phyloP scores from a whole-genome alignment of 1,140 invertebrate species.

The Ylistrum balloti region DNA sequence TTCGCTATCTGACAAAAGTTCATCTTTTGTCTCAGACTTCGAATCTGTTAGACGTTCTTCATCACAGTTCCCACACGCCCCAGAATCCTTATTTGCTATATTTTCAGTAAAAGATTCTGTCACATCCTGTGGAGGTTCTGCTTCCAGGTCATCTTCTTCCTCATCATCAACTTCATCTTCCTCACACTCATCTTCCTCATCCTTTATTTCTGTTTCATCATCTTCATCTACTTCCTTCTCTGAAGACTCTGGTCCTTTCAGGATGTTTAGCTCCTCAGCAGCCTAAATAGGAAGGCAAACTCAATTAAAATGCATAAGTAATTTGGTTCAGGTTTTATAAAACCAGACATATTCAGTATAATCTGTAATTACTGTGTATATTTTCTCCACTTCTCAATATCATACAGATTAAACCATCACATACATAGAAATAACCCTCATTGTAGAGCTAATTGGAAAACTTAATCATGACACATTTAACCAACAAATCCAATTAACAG shows the following conservation, averaged over 20 bases:
- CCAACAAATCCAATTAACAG: too few species aligned
- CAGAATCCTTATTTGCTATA: not conserved
- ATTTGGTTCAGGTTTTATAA: too few species aligned
- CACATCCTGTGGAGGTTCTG: conserved; percentile 6
- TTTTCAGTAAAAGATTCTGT: not conserved
- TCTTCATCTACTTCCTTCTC: conserved; percentile 62
- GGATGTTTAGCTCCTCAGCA: conserved; percentile 83
- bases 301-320: too few species aligned
- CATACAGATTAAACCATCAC: too few species aligned
- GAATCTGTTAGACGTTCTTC: not conserved
- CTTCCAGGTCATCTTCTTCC: not conserved
- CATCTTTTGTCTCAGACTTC: not conserved
- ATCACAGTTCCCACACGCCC: too few species aligned
- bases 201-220: conserved; percentile 73
- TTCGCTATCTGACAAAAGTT: conserved; percentile 57
- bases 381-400: too few species aligned
- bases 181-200: conserved; percentile 72
- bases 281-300: conserved; percentile 71
- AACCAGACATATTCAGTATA: too few species aligned
- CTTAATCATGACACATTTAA: too few species aligned
- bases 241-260: conserved; percentile 75
- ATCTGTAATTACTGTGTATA: too few species aligned
- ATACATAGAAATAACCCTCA: too few species aligned
- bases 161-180: conserved; percentile 49
- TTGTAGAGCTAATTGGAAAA: too few species aligned